Conservation (phyloP, 2,113 vertebrate species). For the Maccullochella peelii region DNA sequence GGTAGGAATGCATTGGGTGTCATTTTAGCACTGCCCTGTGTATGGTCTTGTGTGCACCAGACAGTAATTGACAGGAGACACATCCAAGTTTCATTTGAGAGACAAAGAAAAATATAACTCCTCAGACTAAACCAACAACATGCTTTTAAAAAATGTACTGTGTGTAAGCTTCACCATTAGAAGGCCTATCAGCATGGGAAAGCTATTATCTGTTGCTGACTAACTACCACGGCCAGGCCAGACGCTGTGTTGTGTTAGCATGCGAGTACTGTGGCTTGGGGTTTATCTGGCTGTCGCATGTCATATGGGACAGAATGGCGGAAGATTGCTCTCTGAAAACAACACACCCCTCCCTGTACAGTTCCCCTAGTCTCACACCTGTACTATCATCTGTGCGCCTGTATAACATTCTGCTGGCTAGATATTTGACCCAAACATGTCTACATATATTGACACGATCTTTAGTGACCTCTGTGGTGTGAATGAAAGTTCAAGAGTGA, state of each 20-base stretch:
- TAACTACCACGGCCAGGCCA: neutral
- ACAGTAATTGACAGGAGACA: neutral
- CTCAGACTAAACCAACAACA: neutral
- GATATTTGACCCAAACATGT: constrained; percentile 8
- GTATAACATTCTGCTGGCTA: neutral
- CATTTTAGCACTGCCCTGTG: constrained; percentile 10
- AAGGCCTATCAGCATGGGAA: neutral
- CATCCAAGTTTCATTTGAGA: neutral
- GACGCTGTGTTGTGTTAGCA: constrained; percentile 24
- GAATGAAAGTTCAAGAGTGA: constrained; percentile 25
- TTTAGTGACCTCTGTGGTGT: constrained; percentile 29
- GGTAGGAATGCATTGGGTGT: constrained; percentile 47
- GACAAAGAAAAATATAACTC: neutral
- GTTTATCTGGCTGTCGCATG: constrained; percentile 53
- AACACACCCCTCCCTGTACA: constrained; percentile 43
- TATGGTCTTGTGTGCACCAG: neutral
- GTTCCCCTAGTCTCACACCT: constrained; percentile 11
- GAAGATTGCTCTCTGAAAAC: constrained; percentile 44
- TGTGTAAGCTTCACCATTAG: neutral
- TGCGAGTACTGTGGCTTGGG: constrained; percentile 3
- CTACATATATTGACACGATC: neutral
- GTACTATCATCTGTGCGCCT: constrained; percentile 6
- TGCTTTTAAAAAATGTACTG: neutral
- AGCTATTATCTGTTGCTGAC: constrained; percentile 12
- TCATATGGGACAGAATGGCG: constrained; percentile 39